phyloP scores from a whole-genome alignment of 2,797 vertebrate genomes.

The Xiphorhynchus erythropygius region DNA sequence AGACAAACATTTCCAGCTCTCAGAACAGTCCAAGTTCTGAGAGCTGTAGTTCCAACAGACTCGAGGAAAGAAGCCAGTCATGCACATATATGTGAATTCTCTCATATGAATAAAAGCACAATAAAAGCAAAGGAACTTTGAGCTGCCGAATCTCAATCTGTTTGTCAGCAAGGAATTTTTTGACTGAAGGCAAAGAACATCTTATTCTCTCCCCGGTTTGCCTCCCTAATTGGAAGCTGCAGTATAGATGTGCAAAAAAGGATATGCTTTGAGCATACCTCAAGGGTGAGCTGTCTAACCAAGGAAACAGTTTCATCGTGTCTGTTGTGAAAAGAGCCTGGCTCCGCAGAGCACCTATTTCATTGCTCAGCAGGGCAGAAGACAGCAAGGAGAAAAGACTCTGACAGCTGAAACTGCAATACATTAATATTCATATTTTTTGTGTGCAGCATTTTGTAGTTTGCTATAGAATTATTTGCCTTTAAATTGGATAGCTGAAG shows the following conservation, averaged over 20 bases:
- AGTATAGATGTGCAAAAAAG: constrained; percentile 17
- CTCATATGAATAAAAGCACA: background rate
- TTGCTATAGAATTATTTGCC: background rate
- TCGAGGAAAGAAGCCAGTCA: background rate
- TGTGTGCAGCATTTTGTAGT: background rate
- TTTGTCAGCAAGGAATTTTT: constrained; percentile 7
- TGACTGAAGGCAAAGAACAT: background rate
- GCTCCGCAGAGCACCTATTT: background rate
- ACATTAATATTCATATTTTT: background rate
- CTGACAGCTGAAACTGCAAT: background rate
- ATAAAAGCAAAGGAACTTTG: background rate
- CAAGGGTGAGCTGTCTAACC: constrained; percentile 66
- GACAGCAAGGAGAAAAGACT: background rate
- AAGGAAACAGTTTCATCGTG: constrained; percentile 18
- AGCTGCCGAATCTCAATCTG: background rate
- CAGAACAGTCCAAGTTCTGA: background rate
- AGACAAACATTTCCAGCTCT: background rate
- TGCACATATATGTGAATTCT: background rate
- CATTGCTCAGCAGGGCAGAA: background rate
- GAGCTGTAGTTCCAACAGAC: background rate
- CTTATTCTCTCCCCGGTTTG: background rate
- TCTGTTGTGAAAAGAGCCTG: background rate
- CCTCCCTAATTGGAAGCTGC: constrained; percentile 30
- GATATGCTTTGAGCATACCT: constrained; percentile 51
- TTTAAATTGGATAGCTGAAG: background rate